A percentile compares a stretch with the other conserved stretches of the same genome.
Evolutionary conservation across 2,797 vertebrate genomes (phyloP).

Genomic region (Pyrocephalus nanus): DNA sequence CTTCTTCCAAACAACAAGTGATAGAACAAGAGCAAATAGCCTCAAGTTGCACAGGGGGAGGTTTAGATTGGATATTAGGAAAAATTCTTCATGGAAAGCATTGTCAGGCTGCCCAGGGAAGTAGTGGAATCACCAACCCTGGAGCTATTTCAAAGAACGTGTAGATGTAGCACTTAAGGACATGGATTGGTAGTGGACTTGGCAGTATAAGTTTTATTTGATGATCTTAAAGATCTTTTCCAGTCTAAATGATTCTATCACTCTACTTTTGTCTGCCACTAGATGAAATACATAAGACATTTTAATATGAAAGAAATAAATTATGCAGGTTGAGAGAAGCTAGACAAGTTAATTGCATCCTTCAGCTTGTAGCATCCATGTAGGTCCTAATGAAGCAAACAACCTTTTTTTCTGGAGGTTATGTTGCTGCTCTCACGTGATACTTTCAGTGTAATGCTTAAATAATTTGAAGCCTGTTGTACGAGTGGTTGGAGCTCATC

Average conservation of each 20-base stretch:
- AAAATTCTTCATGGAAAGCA: neutral
- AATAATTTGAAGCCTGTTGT: neutral
- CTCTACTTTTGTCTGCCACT: neutral
- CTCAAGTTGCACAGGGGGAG: neutral
- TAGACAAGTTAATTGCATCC: conserved; percentile 63
- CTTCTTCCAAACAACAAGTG: neutral
- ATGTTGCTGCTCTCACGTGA: neutral
- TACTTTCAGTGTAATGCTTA: neutral
- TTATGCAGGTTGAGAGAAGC: conserved; percentile 16
- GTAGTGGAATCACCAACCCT: neutral
- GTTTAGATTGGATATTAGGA: neutral
- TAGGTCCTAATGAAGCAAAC: conserved; percentile 52
- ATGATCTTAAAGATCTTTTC: neutral
- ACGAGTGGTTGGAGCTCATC: neutral
- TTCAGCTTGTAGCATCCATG: conserved; percentile 7
- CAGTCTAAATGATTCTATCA: neutral
- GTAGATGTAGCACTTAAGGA: neutral
- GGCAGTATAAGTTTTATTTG: neutral
- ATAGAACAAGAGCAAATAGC: neutral
- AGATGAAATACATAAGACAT: neutral
- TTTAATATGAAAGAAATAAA: conserved; percentile 47
- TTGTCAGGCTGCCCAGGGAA: neutral
- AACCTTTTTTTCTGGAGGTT: conserved; percentile 6
- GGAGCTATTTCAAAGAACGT: neutral
- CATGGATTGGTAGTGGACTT: neutral